Base-by-base conservation (phyloP, 2,888 invertebrate genomes). In the Rhimphoctona megacephalus region DNA sequence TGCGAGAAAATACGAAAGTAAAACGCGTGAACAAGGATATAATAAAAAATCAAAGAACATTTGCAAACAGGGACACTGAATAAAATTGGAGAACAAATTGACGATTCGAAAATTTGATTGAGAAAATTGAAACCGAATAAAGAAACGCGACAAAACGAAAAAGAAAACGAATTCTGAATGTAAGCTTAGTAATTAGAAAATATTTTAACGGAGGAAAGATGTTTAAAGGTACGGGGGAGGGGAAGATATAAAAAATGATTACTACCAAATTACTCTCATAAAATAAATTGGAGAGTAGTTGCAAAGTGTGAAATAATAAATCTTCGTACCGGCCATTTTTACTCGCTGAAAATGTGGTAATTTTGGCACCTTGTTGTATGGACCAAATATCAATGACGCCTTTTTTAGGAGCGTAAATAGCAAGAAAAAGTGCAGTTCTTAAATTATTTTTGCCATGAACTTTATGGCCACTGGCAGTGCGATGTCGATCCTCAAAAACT, bases 361-460 rank as follows among this genome's bases (percentile, higher is more conserved):
- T 97, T 94, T 98, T 97, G 17, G 97, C 97, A 0, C 99, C 99
- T 92, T 97, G 97, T 93, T 98, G 98, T 92, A 98, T 96, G 5
- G 98, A 96, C 97, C 99, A 98, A 83, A 99, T 98, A 94, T 99
- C 99, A 79, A 99, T 95, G 8, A 98, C 96, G 19, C 99, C 99
- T 93, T 98, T 96, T 89, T 98, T 97, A 0, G 99, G 98, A 8
- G 98, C 98, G 94, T 99, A 99, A 88, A 99, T 98, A 2, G 98
- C 97, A 80, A 99, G 95, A 94, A 99, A 99, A 73, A 98, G 95
- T 0, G 97, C 97, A 82, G 96, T 95, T 90, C 96, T 95, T 54
- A 96, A 94, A 79, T 81, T 88, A 83, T 80, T 89, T 87, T 88
- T 92, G 70, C 57, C 79, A 61, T 84, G 81, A 22, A 64, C 85